Evolutionary conservation across 37 sponge, comb jelly and placozoan genomes (phyloP).

Genomic region (Aphrocallistes beatrix): DNA sequence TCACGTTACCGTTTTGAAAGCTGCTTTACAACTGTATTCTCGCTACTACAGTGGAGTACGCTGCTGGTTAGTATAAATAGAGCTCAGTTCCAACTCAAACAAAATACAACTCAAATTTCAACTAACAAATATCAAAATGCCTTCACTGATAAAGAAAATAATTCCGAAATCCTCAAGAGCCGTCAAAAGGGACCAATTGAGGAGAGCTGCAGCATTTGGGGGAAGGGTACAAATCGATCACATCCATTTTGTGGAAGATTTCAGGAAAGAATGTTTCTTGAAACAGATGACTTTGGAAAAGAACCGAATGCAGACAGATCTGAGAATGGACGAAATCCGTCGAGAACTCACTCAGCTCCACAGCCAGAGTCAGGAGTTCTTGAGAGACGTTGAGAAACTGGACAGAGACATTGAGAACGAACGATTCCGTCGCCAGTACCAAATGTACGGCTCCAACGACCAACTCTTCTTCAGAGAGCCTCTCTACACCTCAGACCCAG

Average conservation of each 20-base stretch:
- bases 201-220: neutral
- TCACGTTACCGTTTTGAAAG: no score
- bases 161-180: neutral
- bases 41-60: no score
- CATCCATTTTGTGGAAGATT: neutral
- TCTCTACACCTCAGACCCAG: neutral
- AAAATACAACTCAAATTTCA: no score
- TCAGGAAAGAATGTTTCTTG: neutral
- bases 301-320: neutral
- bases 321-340: conserved; percentile 9
- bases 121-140: neutral
- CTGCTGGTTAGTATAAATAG: no score
- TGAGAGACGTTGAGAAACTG: neutral
- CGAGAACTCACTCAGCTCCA: neutral
- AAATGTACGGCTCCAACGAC: neutral
- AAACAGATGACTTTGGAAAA: neutral
- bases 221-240: neutral
- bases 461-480: neutral
- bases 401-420: neutral
- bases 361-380: neutral
- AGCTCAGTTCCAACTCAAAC: no score
- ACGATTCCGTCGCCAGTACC: neutral
- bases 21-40: no score
- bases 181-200: neutral
- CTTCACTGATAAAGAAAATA: conserved; percentile 15